Evolutionary conservation across 37 sponge, comb jelly and placozoan species (phyloP).

Genomic region (Haliclona indistincta): DNA sequence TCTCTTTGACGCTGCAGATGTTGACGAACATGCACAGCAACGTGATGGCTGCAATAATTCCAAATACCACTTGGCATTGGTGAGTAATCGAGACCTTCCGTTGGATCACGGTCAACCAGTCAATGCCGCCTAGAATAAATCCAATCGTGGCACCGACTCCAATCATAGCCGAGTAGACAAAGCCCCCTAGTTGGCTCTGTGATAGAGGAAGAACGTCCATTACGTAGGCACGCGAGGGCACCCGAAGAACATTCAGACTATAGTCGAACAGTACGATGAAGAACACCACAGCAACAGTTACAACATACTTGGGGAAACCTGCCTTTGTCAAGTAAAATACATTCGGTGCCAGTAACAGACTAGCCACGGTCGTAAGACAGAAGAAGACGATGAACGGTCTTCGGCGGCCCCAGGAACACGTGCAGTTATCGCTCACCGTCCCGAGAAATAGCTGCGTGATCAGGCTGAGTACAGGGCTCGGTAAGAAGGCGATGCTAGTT

Average conservation of each 20-base stretch:
- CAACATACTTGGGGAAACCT: background rate
- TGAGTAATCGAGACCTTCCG: background rate
- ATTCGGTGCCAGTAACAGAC: slow-evolving; percentile 12
- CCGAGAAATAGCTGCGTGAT: slow-evolving; percentile 40
- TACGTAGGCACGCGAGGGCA: slow-evolving; percentile 33
- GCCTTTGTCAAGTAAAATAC: background rate
- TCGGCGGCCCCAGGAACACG: slow-evolving; percentile 43
- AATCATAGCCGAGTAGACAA: slow-evolving; percentile 12
- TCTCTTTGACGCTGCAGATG: background rate
- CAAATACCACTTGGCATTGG: slow-evolving; percentile 30
- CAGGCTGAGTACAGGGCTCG: slow-evolving; percentile 43
- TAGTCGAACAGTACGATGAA: slow-evolving; percentile 31
- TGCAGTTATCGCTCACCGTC: slow-evolving; percentile 35
- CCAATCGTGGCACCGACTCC: slow-evolving; percentile 8
- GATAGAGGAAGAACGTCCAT: slow-evolving; percentile 19
- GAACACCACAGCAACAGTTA: background rate
- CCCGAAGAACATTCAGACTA: slow-evolving; percentile 3
- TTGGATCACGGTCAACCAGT: background rate
- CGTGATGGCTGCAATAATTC: background rate
- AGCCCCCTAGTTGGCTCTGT: slow-evolving; percentile 13
- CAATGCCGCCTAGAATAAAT: slow-evolving; percentile 7
- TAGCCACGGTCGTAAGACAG: background rate
- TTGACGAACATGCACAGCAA: background rate
- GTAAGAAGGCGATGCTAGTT: slow-evolving; percentile 8
- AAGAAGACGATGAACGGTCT: slow-evolving; percentile 35